A percentile compares a stretch with the other conserved stretches of the same genome.
Conservation (phyloP, 2,797 vertebrate species). For the Glossophaga mutica region DNA sequence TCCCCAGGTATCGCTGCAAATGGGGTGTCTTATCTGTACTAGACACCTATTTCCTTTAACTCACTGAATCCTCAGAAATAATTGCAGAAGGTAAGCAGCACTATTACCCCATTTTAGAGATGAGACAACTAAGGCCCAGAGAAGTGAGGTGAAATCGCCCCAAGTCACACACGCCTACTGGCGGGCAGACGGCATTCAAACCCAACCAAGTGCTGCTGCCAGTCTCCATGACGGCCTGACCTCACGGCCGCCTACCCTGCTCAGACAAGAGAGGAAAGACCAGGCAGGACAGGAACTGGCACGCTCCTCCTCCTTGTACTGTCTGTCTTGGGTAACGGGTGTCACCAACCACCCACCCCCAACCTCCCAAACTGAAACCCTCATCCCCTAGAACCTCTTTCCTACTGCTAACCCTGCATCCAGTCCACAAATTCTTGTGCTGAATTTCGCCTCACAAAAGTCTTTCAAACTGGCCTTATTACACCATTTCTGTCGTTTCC, state of each 20-base stretch:
- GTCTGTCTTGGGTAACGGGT: background rate
- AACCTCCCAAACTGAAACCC: background rate
- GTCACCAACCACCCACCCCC: background rate
- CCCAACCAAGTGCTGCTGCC: background rate
- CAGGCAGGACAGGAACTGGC: background rate
- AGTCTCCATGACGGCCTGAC: background rate
- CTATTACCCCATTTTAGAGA: background rate
- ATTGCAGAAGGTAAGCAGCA: background rate
- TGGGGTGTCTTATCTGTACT: background rate
- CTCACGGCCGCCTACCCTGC: background rate
- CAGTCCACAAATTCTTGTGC: background rate
- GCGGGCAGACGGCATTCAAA: background rate
- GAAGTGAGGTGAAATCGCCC: background rate
- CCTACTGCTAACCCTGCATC: background rate
- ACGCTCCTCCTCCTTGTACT: background rate
- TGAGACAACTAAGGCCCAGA: background rate
- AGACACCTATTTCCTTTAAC: background rate
- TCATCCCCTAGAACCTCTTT: background rate
- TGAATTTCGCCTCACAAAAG: background rate
- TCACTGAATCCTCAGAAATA: background rate
- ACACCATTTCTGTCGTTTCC: background rate
- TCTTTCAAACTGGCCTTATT: background rate
- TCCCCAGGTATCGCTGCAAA: background rate
- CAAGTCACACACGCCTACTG: background rate
- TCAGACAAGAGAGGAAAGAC: background rate